Base-by-base conservation (phyloP, 2,888 invertebrate species). In the Sympetrum striolatum region DNA sequence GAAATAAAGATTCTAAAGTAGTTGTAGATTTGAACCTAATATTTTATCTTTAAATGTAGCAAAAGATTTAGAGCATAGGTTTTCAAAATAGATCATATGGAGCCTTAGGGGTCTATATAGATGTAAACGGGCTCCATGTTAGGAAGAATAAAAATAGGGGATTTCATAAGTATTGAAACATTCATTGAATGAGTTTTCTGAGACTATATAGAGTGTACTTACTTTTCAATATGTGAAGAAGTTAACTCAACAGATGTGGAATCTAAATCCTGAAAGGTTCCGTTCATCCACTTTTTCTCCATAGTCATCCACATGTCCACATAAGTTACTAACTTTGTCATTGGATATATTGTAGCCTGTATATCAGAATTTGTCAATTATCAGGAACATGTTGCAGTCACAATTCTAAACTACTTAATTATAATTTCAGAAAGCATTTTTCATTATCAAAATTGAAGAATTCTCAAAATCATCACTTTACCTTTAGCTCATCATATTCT, bases 191-290 rank as follows among this genome's bases (percentile, higher is more conserved):
- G 1, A 53, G 15, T 39, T 58, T 31, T 10, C 25, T 73, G 25
- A 25, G 8, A 44, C 3, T 0, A 48, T 79, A 48, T 25, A 53
- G 82, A 73, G 58, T 31, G 53, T 31, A 91, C 90, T 91, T 92
- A 93, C 93, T 93, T 93, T 90, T 96, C 96, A 92, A 96, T 97
- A 92, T 97, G 97, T 90, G 97, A 98, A 0, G 98, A 96, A 91
- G 96, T 96, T 91, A 94, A 94, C 93, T 98, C 98, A 90, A 98
- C 97, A 92, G 95, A 95, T 90, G 96, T 95, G 8, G 97, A 96
- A 92, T 97, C 96, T 91, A 98, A 94, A 93, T 97, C 97, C 93
- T 98, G 97, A 94, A 99, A 99, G 1, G 97, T 96, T 0, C 99
- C 99, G 93, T 98, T 98, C 95, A 98, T 96, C 98, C 98, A 99